phyloP scores from a whole-genome alignment of 2,113 vertebrate species.

The Engystomops pustulosus region DNA sequence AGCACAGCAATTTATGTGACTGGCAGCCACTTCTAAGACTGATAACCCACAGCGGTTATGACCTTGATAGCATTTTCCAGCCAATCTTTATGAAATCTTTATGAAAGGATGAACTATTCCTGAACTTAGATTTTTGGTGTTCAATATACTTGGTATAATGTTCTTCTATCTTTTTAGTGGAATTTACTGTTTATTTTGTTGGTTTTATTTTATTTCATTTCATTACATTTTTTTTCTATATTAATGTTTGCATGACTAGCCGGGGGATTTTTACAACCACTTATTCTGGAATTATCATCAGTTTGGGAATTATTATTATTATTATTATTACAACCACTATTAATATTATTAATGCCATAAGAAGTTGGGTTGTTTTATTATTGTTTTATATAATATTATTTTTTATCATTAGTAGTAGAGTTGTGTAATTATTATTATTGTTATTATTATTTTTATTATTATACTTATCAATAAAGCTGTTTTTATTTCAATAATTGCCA shows the following conservation, averaged over 20 bases:
- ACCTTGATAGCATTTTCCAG: constrained; percentile 53
- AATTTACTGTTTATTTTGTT: neutral
- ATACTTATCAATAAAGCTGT: no score
- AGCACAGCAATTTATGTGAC: constrained; percentile 54
- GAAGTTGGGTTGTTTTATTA: no score
- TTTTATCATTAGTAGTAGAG: no score
- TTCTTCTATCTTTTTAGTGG: neutral
- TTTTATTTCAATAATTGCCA: no score
- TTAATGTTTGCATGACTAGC: neutral
- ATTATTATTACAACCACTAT: no score
- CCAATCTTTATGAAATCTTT: constrained; percentile 56
- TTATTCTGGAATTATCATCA: no score
- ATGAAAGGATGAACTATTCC: constrained; percentile 57
- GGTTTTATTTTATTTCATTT: neutral
- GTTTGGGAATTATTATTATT: no score
- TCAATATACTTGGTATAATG: constrained; percentile 41
- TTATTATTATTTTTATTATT: no score
- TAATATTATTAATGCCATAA: no score
- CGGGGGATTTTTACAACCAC: no score
- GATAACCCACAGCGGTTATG: constrained; percentile 37
- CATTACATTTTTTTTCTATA: constrained; percentile 7
- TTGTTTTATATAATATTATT: no score
- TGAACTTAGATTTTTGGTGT: constrained; percentile 40
- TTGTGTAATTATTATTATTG: no score
- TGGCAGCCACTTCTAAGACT: constrained; percentile 49